Percentiles rank a stretch among this genome's conserved stretches.
These are phyloP conservation scores for Pelecanus crispus DNA, from an alignment of 2,113 vertebrate species.

Conservation along the genomic window DNA sequence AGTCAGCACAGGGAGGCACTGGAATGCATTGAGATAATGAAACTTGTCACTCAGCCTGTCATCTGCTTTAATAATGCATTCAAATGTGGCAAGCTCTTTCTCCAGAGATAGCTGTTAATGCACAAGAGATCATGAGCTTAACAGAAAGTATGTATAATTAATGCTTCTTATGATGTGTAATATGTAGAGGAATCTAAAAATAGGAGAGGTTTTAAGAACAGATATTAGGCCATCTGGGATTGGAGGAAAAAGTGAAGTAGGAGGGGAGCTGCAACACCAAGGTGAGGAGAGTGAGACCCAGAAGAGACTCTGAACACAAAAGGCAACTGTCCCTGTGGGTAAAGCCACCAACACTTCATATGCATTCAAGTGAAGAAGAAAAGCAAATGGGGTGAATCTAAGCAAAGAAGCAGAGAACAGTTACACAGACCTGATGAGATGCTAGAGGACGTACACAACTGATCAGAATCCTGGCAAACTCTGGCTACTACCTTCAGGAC, in stretches of 20 bases:
- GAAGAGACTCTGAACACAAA: not conserved
- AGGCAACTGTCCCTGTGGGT: not conserved
- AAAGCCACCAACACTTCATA: not conserved
- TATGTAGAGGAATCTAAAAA: slow-evolving; percentile 22
- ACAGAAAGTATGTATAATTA: slow-evolving; percentile 34
- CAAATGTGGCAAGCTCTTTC: not conserved
- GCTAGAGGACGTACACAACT: not conserved
- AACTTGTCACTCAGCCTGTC: not conserved
- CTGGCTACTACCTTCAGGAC: not conserved
- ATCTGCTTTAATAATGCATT: not conserved
- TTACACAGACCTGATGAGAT: not conserved
- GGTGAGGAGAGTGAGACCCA: not conserved
- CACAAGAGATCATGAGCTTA: not conserved
- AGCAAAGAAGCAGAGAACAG: not conserved
- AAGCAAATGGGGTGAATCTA: not conserved
- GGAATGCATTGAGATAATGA: not conserved
- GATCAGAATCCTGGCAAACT: not conserved
- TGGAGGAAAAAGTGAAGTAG: not conserved
- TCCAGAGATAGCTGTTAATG: slow-evolving; percentile 3
- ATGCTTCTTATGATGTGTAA: not conserved
- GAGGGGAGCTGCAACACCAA: not conserved
- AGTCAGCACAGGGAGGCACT: not conserved
- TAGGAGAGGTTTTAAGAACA: not conserved
- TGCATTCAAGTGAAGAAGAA: not conserved
- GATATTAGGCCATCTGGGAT: not conserved